These are phyloP conservation scores for Florisuga fusca DNA, from an alignment of 2,797 vertebrate species.

Conservation along the genomic window DNA sequence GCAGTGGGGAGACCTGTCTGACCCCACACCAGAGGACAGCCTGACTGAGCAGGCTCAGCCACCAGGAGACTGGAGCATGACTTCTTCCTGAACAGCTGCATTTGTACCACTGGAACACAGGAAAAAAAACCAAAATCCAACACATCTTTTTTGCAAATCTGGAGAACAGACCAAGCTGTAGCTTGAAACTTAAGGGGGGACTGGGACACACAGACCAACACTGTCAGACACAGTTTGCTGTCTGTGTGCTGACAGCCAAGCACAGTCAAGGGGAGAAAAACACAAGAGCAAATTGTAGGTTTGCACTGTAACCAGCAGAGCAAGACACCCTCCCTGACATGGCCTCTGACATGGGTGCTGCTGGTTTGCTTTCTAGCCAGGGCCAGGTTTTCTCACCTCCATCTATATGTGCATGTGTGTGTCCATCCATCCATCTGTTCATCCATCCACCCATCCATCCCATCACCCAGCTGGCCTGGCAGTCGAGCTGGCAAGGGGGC, in stretches of 20 bases:
- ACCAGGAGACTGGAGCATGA: neutral
- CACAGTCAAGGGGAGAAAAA: neutral
- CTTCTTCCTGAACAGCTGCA: neutral
- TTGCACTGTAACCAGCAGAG: neutral
- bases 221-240: neutral
- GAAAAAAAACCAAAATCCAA: neutral
- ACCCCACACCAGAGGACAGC: neutral
- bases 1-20: neutral
- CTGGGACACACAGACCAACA: neutral
- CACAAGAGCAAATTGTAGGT: neutral
- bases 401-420: neutral
- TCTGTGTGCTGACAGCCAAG: neutral
- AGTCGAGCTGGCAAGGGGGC: neutral
- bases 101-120: neutral
- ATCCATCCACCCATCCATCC: neutral
- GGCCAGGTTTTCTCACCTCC: neutral
- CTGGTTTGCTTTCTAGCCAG: neutral
- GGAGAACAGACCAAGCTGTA: neutral
- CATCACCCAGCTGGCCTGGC: fast-evolving
- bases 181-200: neutral
- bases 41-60: neutral
- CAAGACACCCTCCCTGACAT: neutral
- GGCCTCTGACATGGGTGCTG: neutral
- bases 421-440: neutral
- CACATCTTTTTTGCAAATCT: neutral